A percentile compares a stretch with the other conserved stretches of the same genome.
Evolutionary conservation across 2,888 invertebrate species (phyloP).

Genomic region (Sepioteuthis lessoniana): DNA sequence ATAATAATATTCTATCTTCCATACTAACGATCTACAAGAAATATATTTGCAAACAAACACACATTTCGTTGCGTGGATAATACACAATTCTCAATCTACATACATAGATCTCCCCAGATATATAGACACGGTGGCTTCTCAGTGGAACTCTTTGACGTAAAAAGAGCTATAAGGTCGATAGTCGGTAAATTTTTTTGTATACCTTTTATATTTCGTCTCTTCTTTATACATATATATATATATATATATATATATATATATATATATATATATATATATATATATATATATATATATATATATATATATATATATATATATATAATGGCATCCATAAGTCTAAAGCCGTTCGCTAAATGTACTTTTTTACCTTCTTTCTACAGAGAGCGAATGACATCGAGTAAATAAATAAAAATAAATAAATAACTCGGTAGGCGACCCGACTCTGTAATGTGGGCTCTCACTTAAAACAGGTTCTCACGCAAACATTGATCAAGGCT

Average conservation of each 20-base stretch:
- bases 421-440: neutral
- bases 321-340: neutral
- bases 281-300: too few relatives aligned
- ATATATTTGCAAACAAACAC: neutral
- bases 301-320: neutral
- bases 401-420: neutral
- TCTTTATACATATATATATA: neutral
- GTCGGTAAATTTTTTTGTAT: too few relatives aligned
- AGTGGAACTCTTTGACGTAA: too few relatives aligned
- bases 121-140: neutral
- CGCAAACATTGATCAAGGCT: neutral
- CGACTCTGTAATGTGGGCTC: slow-evolving; percentile 1
- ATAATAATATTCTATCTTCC: too few relatives aligned
- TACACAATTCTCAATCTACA: neutral
- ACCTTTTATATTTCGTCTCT: too few relatives aligned
- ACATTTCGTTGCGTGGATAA: neutral
- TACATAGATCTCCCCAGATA: neutral
- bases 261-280: neutral
- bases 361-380: slow-evolving; percentile 17
- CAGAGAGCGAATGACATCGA: neutral
- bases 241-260: neutral
- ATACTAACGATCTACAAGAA: too few relatives aligned
- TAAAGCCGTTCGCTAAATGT: neutral
- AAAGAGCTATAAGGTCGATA: too few relatives aligned
- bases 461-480: slow-evolving; percentile 11